A percentile compares a stretch with the other conserved stretches of the same genome.
Evolutionary conservation across 2,888 invertebrate genomes (phyloP).

Genomic region (Sialis lutaria): DNA sequence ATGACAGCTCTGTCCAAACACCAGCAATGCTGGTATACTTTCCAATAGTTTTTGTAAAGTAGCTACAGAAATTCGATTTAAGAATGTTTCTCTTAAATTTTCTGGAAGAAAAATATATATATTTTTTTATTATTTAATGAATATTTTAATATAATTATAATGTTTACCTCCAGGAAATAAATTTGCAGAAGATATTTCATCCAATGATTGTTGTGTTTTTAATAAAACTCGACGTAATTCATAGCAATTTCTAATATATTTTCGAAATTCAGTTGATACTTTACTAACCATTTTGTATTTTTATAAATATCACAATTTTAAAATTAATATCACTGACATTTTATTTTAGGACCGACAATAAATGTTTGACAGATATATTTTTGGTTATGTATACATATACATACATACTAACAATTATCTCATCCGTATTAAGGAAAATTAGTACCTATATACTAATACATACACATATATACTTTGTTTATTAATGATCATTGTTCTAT

Average conservation of each 20-base stretch:
- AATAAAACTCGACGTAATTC: conserved; percentile 21
- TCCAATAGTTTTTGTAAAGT: conserved; percentile 18
- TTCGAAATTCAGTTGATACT: conserved; percentile 19
- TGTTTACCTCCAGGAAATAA: conserved; percentile 8
- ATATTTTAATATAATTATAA: neutral
- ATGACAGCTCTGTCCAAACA: conserved; percentile 52
- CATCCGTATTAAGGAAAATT: too few species aligned
- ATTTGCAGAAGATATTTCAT: conserved; percentile 18
- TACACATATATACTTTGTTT: too few species aligned
- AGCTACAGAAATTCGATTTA: conserved; percentile 17
- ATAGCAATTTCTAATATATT: conserved; percentile 21
- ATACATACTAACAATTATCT: too few species aligned
- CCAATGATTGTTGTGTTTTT: conserved; percentile 21
- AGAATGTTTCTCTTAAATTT: conserved; percentile 21
- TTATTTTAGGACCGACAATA: too few species aligned
- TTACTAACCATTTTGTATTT: conserved; percentile 10
- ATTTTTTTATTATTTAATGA: conserved; percentile 5
- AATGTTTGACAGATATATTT: too few species aligned
- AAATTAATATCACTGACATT: too few species aligned
- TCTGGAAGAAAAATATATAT: conserved; percentile 13
- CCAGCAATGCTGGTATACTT: conserved; percentile 43
- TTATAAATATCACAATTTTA: neutral
- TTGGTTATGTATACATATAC: too few species aligned
- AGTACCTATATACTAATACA: too few species aligned
- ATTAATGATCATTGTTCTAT: too few species aligned